Percentiles rank a stretch among this genome's conserved stretches.
Evolutionary conservation across 2,113 vertebrate genomes (phyloP).

Genomic region (Raphicerus campestris): DNA sequence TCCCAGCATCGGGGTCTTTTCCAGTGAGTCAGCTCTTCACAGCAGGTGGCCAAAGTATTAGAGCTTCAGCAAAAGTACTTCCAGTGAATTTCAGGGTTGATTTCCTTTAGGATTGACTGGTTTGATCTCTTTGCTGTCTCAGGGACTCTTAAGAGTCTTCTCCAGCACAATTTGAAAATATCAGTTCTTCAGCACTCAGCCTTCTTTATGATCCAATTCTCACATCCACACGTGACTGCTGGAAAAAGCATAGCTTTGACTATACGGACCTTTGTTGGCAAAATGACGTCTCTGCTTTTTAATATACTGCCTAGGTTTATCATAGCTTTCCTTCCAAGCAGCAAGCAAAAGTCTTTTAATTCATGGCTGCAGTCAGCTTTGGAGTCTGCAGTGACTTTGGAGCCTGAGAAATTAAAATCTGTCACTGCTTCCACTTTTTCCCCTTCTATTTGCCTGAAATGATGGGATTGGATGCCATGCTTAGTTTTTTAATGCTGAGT

Average conservation of each 20-base stretch:
- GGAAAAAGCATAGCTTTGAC: neutral
- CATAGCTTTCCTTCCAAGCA: neutral
- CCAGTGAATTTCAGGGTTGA: neutral
- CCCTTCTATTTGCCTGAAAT: neutral
- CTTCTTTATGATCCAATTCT: neutral
- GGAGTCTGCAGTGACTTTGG: neutral
- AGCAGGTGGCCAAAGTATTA: neutral
- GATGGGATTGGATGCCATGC: neutral
- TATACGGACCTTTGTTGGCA: fast-evolving
- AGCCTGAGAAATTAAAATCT: neutral
- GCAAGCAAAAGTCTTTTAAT: neutral
- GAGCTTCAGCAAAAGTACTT: neutral
- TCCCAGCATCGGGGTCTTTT: neutral
- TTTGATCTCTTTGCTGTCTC: neutral
- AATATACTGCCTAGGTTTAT: neutral
- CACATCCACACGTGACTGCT: neutral
- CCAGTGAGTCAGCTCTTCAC: neutral
- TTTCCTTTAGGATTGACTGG: neutral
- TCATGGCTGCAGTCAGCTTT: neutral
- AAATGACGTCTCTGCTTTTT: neutral
- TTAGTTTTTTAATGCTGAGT: neutral
- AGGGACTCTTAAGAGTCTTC: neutral
- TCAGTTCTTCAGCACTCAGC: neutral
- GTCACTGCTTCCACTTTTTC: neutral
- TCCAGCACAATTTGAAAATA: neutral